Evolutionary conservation across 2,888 invertebrate genomes (phyloP), one percentile per base, ranked within the genome.

Genomic region (Ommatoiulus sabulosus): DNA sequence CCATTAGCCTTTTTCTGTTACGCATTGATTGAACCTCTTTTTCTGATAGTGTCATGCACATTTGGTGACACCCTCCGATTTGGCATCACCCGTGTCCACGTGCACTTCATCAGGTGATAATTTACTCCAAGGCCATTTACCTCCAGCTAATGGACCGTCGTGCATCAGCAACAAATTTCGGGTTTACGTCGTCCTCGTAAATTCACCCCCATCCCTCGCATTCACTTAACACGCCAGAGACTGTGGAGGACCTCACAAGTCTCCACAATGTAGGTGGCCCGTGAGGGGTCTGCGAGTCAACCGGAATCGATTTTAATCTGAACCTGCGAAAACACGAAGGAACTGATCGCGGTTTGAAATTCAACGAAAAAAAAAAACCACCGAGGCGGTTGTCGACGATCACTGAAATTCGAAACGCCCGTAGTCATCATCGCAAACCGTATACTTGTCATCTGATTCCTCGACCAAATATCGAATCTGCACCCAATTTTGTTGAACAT

Each of bases 401-500:
- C 20, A 24, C 72, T 72, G 72, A 24, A 72, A 72, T 24, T 72
- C 10, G 24, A 72, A 72, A 8, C 24, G 72, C 24, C 72, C 72
- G 17, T 63, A n/a, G 63, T n/a, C n/a, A 63, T n/a, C n/a, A n/a
- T 63, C 63, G 63, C 63, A 63, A 46, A 12, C 17, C 46, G 46
- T 12, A 7, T 20, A 72, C 72, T 20, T 72, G 72, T 20, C 72
- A 72, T 24, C n/a, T 63, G n/a, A 63, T 63, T 63, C 63, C 63
- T 7, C 63, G 63, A 63, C 6, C 63, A 63, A 63, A 63, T 63
- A n/a, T 63, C n/a, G 63, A 63, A 63, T 63, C n/a, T n/a, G n/a
- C 17, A 6, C n/a, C 17, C 63, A 63, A 63, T n/a, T 63, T 63
- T 12, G 63, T 63, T 63, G 63, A 63, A 72, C 20, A 24, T 72